Base-by-base conservation (phyloP, 1,140 invertebrate genomes). In the Drosophila sucinea region DNA sequence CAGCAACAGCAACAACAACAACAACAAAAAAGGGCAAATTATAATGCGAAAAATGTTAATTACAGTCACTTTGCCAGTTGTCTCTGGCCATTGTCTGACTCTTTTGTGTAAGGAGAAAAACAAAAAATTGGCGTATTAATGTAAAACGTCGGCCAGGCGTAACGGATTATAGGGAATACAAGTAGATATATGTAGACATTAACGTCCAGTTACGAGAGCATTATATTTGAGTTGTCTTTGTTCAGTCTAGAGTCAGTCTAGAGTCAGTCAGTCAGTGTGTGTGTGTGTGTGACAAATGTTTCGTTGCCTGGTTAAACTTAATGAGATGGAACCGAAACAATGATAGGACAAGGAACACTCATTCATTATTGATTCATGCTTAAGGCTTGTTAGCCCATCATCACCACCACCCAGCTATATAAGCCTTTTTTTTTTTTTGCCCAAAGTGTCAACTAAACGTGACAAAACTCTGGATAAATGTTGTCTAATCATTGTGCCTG, bases 41-140 rank as follows among this genome's bases (percentile, higher is more conserved):
- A 89, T 89, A 87, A 89, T 87, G 79, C 84, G 74, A 73, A 73
- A 73, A 89, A 83, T 89, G 79, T 89, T 87, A 87, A 87, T 87
- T 87, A 73, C 84, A 79, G 84, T 67, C 79, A 77, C 81, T 77
- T 61, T 38, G 35, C 35, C 35, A 62, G 57, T 62, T 70, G 79
- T 63, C 62, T 63, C 54, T 38, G 47, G 68, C 62, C 58, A 71
- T 54, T 79, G 71, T 67, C 56, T 76, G 79, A 64, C 64, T 64
- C 75, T 85, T 79, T 77, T 79, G 73, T 67, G 72, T n/a, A 23
- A 38, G 57, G 33, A 58, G 30, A 3, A 30, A 57, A 75, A 64
- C 38, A 62, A 79, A 70, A 71, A 87, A 85, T 86, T 85, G 82
- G 71, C 76, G 64, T 67, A 80, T 80, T 81, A 77, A 87, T 86